Evolutionary conservation across 2,888 invertebrate species (phyloP).

Genomic region (Drosophila picticornis): DNA sequence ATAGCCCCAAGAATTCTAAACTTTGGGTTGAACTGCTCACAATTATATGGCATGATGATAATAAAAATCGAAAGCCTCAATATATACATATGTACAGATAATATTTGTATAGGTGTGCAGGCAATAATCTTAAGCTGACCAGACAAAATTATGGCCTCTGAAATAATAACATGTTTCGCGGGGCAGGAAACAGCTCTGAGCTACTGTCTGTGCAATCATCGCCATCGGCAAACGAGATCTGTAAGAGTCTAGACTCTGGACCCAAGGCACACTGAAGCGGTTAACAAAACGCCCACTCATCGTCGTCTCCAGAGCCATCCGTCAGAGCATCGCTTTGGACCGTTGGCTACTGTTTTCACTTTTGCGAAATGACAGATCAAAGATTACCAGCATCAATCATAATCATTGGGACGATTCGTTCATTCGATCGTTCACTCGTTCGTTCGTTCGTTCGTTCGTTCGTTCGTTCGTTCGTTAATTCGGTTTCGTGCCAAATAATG

Average conservation of each 20-base stretch:
- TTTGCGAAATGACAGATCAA: slow-evolving; percentile 74
- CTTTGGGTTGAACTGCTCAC: slow-evolving; percentile 10
- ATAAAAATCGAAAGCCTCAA: slow-evolving; percentile 39
- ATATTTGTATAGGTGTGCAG: slow-evolving; percentile 1
- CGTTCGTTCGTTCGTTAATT: slow-evolving; percentile 20
- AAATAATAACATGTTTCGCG: slow-evolving; percentile 64
- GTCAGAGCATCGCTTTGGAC: slow-evolving; percentile 30
- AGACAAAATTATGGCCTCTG: slow-evolving; percentile 49
- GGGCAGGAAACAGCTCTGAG: slow-evolving; percentile 55
- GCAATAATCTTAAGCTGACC: slow-evolving; percentile 41
- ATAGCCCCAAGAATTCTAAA: neutral
- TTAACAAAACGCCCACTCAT: slow-evolving; percentile 75
- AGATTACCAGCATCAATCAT: slow-evolving; percentile 62
- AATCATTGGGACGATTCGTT: slow-evolving; percentile 44
- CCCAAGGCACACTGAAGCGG: slow-evolving; percentile 39
- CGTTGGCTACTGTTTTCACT: slow-evolving; percentile 64
- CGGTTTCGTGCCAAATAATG: slow-evolving; percentile 67
- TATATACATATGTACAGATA: neutral
- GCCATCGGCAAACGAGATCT: slow-evolving; percentile 21
- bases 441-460: slow-evolving; percentile 2
- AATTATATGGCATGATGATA: slow-evolving; percentile 68
- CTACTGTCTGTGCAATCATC: slow-evolving; percentile 55
- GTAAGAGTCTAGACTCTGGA: slow-evolving; percentile 26
- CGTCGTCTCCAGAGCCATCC: slow-evolving; percentile 32
- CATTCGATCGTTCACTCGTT: neutral